Percentiles rank a stretch among this genome's conserved stretches.
These are phyloP conservation scores for Lethenteron camtschaticum DNA, from an alignment of 2,113 vertebrate genomes.

Conservation along the genomic window DNA sequence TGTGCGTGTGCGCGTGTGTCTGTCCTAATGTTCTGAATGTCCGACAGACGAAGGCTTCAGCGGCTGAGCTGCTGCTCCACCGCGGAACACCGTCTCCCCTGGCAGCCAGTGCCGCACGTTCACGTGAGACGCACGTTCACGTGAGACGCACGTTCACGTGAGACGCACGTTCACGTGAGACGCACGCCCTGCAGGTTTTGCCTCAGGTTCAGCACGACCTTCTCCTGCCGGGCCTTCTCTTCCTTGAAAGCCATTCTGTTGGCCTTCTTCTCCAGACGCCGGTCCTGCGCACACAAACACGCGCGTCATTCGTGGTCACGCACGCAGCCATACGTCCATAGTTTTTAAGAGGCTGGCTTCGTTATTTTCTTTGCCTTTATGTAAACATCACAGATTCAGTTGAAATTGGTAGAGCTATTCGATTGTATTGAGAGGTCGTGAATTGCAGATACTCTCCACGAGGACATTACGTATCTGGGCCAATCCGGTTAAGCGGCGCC, in stretches of 20 bases:
- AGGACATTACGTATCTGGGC: too few relatives aligned
- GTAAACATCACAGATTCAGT: too few relatives aligned
- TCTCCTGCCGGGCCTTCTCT: conserved; percentile 66
- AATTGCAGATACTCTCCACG: too few relatives aligned
- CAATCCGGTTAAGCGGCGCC: too few relatives aligned
- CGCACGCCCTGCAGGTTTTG: conserved; percentile 45
- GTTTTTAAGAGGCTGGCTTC: too few relatives aligned
- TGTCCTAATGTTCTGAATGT: not conserved
- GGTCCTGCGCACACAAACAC: conserved; percentile 28
- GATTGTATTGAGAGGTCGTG: too few relatives aligned
- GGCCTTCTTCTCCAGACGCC: conserved; percentile 64
- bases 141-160: not conserved
- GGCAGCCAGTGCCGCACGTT: not conserved
- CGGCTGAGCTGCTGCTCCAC: not conserved
- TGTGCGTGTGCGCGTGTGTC: not conserved
- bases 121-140: conserved; percentile 15
- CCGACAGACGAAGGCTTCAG: not conserved
- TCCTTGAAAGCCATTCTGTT: conserved; percentile 61
- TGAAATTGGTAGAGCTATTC: too few relatives aligned
- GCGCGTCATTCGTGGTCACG: too few relatives aligned
- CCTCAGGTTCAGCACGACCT: conserved; percentile 47
- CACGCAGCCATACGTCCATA: too few relatives aligned
- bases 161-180: not conserved
- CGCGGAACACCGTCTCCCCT: too few relatives aligned
- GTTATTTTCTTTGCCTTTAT: too few relatives aligned